A percentile compares a stretch with the other conserved stretches of the same genome.
These are phyloP conservation scores for Heterodera filipjevi DNA, from an alignment of 2,888 invertebrate species.

Conservation along the genomic window DNA sequence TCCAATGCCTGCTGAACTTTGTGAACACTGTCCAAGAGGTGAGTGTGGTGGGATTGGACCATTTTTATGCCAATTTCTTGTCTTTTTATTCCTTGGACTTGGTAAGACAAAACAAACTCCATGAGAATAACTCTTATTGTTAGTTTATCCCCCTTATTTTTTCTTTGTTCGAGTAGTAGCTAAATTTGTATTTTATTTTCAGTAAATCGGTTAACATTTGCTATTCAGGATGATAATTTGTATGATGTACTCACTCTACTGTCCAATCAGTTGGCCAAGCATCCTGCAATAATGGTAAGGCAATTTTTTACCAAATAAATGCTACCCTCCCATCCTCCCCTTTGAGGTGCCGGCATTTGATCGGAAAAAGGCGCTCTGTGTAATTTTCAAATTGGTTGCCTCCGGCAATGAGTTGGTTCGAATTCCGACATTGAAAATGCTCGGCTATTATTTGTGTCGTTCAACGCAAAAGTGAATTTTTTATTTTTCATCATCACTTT, in stretches of 20 bases:
- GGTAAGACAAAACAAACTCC: too few relatives aligned
- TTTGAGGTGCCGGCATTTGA: constrained; percentile 89
- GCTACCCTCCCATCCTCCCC: neutral
- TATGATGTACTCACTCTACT: constrained; percentile 96
- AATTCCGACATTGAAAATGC: constrained; percentile 89
- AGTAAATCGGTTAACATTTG: too few relatives aligned
- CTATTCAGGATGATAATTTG: constrained; percentile 87
- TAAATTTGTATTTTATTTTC: too few relatives aligned
- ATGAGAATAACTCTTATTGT: too few relatives aligned
- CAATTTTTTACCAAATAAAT: neutral
- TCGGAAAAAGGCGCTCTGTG: constrained; percentile 89
- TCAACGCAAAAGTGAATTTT: constrained; percentile 93
- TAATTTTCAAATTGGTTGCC: constrained; percentile 92
- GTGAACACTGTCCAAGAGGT: constrained; percentile 96
- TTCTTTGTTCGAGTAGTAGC: too few relatives aligned
- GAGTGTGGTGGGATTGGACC: neutral
- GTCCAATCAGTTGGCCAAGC: constrained; percentile 94
- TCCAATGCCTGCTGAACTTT: constrained; percentile 96
- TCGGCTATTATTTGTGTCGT: constrained; percentile 95
- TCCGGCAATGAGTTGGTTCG: constrained; percentile 94
- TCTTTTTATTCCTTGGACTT: too few relatives aligned
- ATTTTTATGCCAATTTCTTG: too few relatives aligned
- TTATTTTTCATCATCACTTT: neutral
- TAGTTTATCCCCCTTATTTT: too few relatives aligned
- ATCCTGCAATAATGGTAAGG: constrained; percentile 85